Evolutionary conservation across 2,113 vertebrate genomes (phyloP).

Genomic region (Spea bombifrons): DNA sequence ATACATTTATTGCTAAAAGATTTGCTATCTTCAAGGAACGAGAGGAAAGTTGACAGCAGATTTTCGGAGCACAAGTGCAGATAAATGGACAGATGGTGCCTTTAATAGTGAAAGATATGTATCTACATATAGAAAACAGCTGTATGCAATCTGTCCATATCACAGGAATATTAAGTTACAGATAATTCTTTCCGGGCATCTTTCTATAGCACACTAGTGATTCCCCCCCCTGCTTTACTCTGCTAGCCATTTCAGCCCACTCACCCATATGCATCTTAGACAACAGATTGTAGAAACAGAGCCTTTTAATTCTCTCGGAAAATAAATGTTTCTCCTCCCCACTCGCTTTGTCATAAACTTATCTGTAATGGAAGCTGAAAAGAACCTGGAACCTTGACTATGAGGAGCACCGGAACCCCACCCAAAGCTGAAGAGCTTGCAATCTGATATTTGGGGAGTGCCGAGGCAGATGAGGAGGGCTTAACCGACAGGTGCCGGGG

Average conservation of each 20-base stretch:
- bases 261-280: slow-evolving; percentile 34
- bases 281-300: slow-evolving; percentile 32
- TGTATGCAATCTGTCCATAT: slow-evolving; percentile 45
- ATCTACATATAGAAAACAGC: slow-evolving; percentile 45
- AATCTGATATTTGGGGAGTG: background rate
- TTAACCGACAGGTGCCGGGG: background rate
- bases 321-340: slow-evolving; percentile 30
- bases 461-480: background rate
- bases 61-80: slow-evolving; percentile 29
- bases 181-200: slow-evolving; percentile 25
- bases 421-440: slow-evolving; percentile 11
- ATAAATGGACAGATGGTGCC: slow-evolving; percentile 38
- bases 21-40: slow-evolving; percentile 38
- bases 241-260: slow-evolving; percentile 34
- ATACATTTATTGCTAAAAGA: slow-evolving; percentile 39
- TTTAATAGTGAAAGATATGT: slow-evolving; percentile 45
- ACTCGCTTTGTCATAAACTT: slow-evolving; percentile 31
- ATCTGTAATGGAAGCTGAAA: slow-evolving; percentile 17
- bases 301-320: slow-evolving; percentile 39
- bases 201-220: slow-evolving; percentile 25
- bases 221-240: slow-evolving; percentile 11
- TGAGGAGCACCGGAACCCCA: background rate
- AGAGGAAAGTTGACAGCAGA: slow-evolving; percentile 15
- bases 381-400: background rate
- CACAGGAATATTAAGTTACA: slow-evolving; percentile 47